Percentiles rank a stretch among this genome's conserved stretches.
Conservation (phyloP, 1,140 invertebrate species). For the Meteorus sp. region DNA sequence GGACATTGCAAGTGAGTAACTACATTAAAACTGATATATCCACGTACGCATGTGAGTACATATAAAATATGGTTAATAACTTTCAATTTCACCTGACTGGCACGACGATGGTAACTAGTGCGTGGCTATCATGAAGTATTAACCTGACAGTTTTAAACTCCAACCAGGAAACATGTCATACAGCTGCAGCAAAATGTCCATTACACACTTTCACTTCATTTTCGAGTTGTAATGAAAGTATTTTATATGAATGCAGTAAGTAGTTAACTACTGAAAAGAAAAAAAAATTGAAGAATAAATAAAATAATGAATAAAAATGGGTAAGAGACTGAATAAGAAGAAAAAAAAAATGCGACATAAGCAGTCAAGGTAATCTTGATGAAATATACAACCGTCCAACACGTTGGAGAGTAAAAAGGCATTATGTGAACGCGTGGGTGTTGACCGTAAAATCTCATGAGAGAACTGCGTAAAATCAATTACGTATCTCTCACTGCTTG, state of each 20-base stretch:
- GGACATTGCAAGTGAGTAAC: too few relatives aligned
- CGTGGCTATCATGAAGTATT: conserved; percentile 35
- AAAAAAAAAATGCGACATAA: not conserved
- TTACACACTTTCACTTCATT: conserved; percentile 23
- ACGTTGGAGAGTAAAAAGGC: not conserved
- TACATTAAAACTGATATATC: too few relatives aligned
- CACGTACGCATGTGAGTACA: too few relatives aligned
- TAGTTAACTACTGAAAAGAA: not conserved
- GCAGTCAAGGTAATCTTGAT: conserved; percentile 14
- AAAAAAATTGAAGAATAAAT: not conserved
- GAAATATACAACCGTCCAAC: too few relatives aligned
- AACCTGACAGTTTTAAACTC: not conserved
- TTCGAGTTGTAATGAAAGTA: not conserved
- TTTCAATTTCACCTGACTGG: too few relatives aligned
- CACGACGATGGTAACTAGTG: conserved; percentile 39
- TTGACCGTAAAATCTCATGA: conserved; percentile 20
- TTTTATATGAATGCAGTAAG: not conserved
- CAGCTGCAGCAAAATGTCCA: conserved; percentile 3
- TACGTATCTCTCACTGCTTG: conserved; percentile 17
- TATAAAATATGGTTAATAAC: too few relatives aligned
- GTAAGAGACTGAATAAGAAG: not conserved
- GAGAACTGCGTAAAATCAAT: conserved; percentile 24
- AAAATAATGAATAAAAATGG: not conserved
- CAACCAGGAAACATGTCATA: conserved; percentile 19
- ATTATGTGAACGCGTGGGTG: conserved; percentile 11